Percentiles rank a stretch among this genome's conserved stretches.
Conservation (phyloP, 2,888 invertebrate species). For the Euplagia quadripunctaria region DNA sequence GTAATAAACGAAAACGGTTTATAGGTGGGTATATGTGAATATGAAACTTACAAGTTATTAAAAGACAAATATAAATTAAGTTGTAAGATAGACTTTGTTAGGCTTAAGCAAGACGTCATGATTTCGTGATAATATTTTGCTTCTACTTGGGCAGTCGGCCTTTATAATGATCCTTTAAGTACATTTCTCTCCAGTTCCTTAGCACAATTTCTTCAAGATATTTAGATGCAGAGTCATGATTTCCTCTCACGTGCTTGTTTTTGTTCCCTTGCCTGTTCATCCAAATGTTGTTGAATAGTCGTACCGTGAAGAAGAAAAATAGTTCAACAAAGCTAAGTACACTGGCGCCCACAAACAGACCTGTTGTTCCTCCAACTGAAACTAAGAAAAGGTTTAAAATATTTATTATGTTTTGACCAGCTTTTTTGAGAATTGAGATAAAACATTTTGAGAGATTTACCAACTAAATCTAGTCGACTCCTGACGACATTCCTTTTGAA, state of each 20-base stretch:
- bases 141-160: neutral
- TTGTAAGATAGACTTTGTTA: neutral
- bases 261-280: slow-evolving; percentile 57
- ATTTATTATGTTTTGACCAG: no score
- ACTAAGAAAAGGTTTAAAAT: slow-evolving; percentile 73
- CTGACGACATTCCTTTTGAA: slow-evolving; percentile 90
- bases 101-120: neutral
- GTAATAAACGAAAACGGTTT: no score
- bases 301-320: slow-evolving; percentile 88
- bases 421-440: no score
- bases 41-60: no score
- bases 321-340: slow-evolving; percentile 90
- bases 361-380: slow-evolving; percentile 89
- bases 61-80: no score
- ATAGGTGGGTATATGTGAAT: no score
- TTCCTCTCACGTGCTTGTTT: slow-evolving; percentile 10
- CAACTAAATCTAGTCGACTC: slow-evolving; percentile 89
- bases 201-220: neutral
- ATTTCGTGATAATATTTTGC: neutral
- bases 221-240: neutral
- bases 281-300: slow-evolving; percentile 77
- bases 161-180: neutral
- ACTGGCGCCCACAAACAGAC: slow-evolving; percentile 90
- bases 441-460: slow-evolving; percentile 60
- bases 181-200: slow-evolving; percentile 7